Evolutionary conservation across 2,797 vertebrate species (phyloP), one percentile per base, ranked within the genome.

Genomic region (Apodemus agrarius): DNA sequence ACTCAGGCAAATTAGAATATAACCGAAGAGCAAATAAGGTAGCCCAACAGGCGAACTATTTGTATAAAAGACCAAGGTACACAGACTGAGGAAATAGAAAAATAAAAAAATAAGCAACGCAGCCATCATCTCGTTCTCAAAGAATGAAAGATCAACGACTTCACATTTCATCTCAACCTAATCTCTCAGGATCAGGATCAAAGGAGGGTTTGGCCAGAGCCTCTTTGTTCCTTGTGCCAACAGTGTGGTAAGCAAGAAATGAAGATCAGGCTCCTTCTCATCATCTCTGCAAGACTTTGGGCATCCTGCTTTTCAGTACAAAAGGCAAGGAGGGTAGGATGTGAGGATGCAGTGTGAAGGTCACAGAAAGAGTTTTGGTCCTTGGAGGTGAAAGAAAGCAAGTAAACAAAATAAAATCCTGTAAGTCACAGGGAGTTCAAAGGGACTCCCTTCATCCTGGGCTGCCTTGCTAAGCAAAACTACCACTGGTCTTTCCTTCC

Each of bases 1-100:
- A 78, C 26, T 88, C 90, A 93, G 78, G 69, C 65, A 94, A 90
- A 91, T 95, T 22, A 93, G 61, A 92, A 82, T 37, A n/a, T 43
- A 93, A 67, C 43, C 80, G 72, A 89, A 90, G 80, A 94, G 82
- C 49, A 90, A 80, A 93, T 11, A 94, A 37, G 9, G 49, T 67
- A 16, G 13, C 89, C n/a, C 34, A 34, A 79, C 75, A 16, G 69
- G 78, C 31, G 37, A 93, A 90, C 67, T 90, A 89, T 90, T 74
- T 90, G 52, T 17, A 74, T 40, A 61, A 67, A 91, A 83, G 34
- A 82, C 21, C 31, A 89, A 93, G 19, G 59, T 54, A 19, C 31
- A 29, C 26, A 37, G 19, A 12, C 31, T 75, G 22, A 40, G 43
- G 37, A 93, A 79, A 84, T 40, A 79, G 34, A 57, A 93, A 89